Evolutionary conservation across 2,888 invertebrate genomes (phyloP).

Genomic region (Baccha elongata): DNA sequence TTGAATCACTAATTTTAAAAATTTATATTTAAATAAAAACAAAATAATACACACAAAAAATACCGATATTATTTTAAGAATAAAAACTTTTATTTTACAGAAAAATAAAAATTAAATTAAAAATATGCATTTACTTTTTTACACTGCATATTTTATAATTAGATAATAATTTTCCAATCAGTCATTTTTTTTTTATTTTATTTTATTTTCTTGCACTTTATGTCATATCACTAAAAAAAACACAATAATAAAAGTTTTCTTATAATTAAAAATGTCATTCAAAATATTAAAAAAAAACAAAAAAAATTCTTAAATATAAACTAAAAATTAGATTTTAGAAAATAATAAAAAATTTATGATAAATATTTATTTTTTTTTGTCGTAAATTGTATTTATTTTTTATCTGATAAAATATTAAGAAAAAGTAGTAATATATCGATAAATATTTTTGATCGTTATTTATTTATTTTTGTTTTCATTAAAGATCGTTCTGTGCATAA

Average conservation of each 20-base stretch:
- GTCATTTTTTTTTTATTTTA: constrained; percentile 39
- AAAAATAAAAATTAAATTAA: constrained; percentile 20
- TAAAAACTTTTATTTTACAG: constrained; percentile 21
- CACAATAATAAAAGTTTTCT: neutral
- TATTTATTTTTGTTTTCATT: neutral
- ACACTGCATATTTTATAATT: constrained; percentile 12
- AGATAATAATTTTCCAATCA: constrained; percentile 49
- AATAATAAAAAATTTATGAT: constrained; percentile 45
- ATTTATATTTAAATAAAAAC: neutral
- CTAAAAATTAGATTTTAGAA: constrained; percentile 51
- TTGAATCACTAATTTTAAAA: constrained; percentile 8
- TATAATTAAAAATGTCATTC: constrained; percentile 39
- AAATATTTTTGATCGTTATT: constrained; percentile 47
- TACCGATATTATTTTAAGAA: constrained; percentile 23
- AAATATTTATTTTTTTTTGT: constrained; percentile 33
- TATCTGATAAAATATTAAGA: constrained; percentile 62
- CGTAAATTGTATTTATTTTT: constrained; percentile 26
- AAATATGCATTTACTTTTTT: constrained; percentile 36
- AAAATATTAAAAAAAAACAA: constrained; percentile 14
- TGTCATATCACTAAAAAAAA: constrained; percentile 27
- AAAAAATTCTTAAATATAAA: constrained; percentile 19
- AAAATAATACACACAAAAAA: constrained; percentile 24
- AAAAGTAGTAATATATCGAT: constrained; percentile 61
- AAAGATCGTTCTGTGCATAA: constrained; percentile 30
- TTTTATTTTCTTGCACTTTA: constrained; percentile 22